These are phyloP conservation scores for Cryptophagus acutangulus DNA, from an alignment of 2,888 invertebrate species.

Conservation along the genomic window DNA sequence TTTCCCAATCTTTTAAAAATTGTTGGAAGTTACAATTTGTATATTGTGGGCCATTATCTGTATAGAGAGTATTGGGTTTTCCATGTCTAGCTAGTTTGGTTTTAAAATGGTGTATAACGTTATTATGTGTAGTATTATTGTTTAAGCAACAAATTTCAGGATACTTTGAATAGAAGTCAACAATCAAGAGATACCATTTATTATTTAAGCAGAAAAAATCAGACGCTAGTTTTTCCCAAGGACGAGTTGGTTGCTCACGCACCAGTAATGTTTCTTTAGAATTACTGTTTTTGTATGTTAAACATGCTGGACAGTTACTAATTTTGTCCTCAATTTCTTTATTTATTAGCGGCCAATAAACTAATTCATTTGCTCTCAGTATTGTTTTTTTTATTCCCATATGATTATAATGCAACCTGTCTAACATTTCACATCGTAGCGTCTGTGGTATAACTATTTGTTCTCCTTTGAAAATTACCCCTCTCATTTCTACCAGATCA, in stretches of 20 bases:
- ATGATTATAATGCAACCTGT: slow-evolving; percentile 26
- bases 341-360: slow-evolving; percentile 29
- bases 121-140: slow-evolving; percentile 18
- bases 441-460: slow-evolving; percentile 25
- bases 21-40: slow-evolving; percentile 16
- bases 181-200: slow-evolving; percentile 24
- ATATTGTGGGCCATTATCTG: slow-evolving; percentile 28
- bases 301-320: slow-evolving; percentile 26
- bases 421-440: slow-evolving; percentile 23
- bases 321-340: slow-evolving; percentile 23
- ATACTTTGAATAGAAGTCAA: slow-evolving; percentile 29
- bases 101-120: slow-evolving; percentile 23
- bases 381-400: slow-evolving; percentile 27
- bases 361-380: slow-evolving; percentile 19
- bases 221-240: slow-evolving; percentile 26
- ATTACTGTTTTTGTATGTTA: slow-evolving; percentile 19
- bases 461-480: slow-evolving; percentile 22
- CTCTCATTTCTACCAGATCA: slow-evolving; percentile 15
- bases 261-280: slow-evolving; percentile 24
- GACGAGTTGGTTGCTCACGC: slow-evolving; percentile 20
- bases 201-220: slow-evolving; percentile 27
- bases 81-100: slow-evolving; percentile 25
- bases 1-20: slow-evolving; percentile 23
- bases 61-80: slow-evolving; percentile 20
- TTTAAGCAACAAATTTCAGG: slow-evolving; percentile 24